Conservation (phyloP, 2,113 vertebrate species). For the Brachyhypopomus occidentalis region DNA sequence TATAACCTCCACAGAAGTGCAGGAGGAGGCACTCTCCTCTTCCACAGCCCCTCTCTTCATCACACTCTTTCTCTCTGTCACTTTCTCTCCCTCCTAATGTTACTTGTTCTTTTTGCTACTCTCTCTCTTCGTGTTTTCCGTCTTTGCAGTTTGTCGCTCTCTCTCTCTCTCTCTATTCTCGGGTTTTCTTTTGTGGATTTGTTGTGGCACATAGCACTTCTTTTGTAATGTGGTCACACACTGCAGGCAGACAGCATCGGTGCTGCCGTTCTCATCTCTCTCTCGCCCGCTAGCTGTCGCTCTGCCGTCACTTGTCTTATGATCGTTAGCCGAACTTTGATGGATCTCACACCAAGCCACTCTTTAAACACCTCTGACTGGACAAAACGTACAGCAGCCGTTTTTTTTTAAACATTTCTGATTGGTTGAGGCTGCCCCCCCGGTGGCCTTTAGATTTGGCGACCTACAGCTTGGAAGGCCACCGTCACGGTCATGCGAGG, state of each 20-base stretch:
- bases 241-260: background rate
- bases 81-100: too few relatives aligned
- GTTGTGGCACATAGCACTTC: background rate
- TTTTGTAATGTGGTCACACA: background rate
- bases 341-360: background rate
- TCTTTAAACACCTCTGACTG: too few relatives aligned
- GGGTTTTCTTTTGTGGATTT: background rate
- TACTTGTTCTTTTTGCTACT: too few relatives aligned
- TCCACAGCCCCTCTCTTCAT: background rate
- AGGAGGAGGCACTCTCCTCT: background rate
- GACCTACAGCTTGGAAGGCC: too few relatives aligned
- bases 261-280: background rate
- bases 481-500: too few relatives aligned
- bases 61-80: constrained; percentile 23
- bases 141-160: too few relatives aligned
- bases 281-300: background rate
- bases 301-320: background rate
- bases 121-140: too few relatives aligned
- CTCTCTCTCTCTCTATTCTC: too few relatives aligned
- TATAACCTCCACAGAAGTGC: background rate
- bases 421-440: too few relatives aligned
- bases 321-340: background rate
- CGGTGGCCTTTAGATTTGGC: too few relatives aligned
- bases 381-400: too few relatives aligned
- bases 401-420: too few relatives aligned